Evolutionary conservation across 2,113 vertebrate genomes (phyloP).

Genomic region (Cromileptes altivelis): DNA sequence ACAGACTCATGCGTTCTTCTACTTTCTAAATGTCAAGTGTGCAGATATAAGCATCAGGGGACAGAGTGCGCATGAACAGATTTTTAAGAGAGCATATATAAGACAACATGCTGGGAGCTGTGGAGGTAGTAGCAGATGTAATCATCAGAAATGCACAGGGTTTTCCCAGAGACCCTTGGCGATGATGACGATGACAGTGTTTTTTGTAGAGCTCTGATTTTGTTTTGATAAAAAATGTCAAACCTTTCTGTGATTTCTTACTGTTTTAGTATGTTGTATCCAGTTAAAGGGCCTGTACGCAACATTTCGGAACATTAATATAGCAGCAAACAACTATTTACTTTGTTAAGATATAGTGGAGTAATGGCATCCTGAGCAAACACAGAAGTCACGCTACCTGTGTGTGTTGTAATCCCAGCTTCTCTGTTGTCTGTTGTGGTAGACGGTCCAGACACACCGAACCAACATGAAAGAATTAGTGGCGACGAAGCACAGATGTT

Average conservation of each 20-base stretch:
- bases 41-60: not conserved
- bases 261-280: not conserved
- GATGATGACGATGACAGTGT: not conserved
- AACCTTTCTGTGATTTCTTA: not conserved
- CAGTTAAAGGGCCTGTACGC: not conserved
- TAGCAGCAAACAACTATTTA: too few species aligned
- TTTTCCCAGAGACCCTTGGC: not conserved
- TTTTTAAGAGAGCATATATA: not conserved
- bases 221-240: not conserved
- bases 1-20: slow-evolving; percentile 27
- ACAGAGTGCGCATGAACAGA: not conserved
- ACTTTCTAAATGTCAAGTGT: slow-evolving; percentile 48
- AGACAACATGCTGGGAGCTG: not conserved
- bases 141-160: not conserved
- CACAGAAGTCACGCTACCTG: too few species aligned
- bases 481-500: too few species aligned
- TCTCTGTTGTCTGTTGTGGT: too few species aligned
- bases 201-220: not conserved
- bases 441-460: too few species aligned
- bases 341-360: too few species aligned
- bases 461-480: too few species aligned
- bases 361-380: too few species aligned
- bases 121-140: not conserved
- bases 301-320: too few species aligned
- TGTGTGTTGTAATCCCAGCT: too few species aligned